These are phyloP conservation scores for Leguminivora glycinivorella DNA, from an alignment of 1,140 invertebrate species.

Conservation along the genomic window DNA sequence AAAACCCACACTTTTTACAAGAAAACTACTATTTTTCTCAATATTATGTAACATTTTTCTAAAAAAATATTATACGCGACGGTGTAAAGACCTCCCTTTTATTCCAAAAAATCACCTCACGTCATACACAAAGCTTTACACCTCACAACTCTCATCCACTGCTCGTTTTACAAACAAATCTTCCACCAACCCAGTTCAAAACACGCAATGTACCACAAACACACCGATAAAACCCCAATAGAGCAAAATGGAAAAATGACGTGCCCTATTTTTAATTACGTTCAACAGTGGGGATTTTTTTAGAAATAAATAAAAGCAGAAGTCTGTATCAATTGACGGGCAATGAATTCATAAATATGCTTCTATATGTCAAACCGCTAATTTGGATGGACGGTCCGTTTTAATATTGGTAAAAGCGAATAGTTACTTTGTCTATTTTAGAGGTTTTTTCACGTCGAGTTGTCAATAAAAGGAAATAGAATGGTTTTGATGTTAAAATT, in stretches of 20 bases:
- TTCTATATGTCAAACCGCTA: slow-evolving; percentile 35
- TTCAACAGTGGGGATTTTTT: slow-evolving; percentile 51
- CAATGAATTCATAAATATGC: slow-evolving; percentile 52
- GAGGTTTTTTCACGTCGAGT: neutral
- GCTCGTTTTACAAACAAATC: neutral
- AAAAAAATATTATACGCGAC: neutral
- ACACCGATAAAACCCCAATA: neutral
- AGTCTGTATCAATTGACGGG: slow-evolving; percentile 53
- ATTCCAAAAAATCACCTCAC: slow-evolving; percentile 1
- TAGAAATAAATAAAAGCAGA: slow-evolving; percentile 62
- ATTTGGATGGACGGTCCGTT: slow-evolving; percentile 47
- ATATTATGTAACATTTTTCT: no score
- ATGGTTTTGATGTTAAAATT: no score
- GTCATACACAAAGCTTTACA: neutral
- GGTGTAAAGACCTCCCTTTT: neutral
- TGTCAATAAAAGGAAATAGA: neutral
- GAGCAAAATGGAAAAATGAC: slow-evolving; percentile 29
- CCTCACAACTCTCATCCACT: neutral
- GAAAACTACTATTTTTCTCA: no score
- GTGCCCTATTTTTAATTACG: slow-evolving; percentile 46
- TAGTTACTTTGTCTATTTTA: slow-evolving; percentile 8
- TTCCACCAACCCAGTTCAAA: neutral
- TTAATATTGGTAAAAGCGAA: neutral
- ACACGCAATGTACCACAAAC: neutral
- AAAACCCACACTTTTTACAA: no score